Percentiles rank a stretch among this genome's conserved stretches.
phyloP scores from a whole-genome alignment of 2,113 vertebrate species.

The Sander vitreus region DNA sequence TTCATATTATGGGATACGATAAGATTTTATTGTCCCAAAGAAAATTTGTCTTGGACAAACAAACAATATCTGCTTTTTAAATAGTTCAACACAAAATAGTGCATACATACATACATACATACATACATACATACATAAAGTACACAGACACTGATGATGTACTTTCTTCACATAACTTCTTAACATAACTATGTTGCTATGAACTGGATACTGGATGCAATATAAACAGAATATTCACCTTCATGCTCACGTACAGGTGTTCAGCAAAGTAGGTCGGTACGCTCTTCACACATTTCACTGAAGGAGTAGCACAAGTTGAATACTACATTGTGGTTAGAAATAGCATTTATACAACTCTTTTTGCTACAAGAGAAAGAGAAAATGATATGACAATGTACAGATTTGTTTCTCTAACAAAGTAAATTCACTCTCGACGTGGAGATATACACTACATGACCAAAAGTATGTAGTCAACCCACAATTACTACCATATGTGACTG shows the following conservation, averaged over 20 bases:
- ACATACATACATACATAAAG: no score
- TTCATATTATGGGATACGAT: not conserved
- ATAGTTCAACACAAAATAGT: no score
- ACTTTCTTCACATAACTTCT: not conserved
- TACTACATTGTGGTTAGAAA: not conserved
- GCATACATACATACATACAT: no score
- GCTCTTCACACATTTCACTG: conserved; percentile 80
- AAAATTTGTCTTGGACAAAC: no score
- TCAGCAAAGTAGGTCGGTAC: conserved; percentile 77
- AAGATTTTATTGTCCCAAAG: no score
- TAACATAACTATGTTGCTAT: not conserved
- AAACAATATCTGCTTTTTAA: no score
- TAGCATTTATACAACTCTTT: not conserved
- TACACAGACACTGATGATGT: no score
- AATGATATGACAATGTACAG: not conserved
- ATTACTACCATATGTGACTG: not conserved
- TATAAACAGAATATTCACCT: conserved; percentile 54
- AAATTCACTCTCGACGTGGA: not conserved
- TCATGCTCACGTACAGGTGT: conserved; percentile 72
- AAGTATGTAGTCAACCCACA: not conserved
- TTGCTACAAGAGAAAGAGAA: not conserved
- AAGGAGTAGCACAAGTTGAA: not conserved
- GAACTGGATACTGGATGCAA: not conserved
- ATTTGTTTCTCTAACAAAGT: not conserved
- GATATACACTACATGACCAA: not conserved